These are phyloP conservation scores for Astreopora myriophthalma DNA, from an alignment of 64 coral and sea anemone genomes.

Conservation along the genomic window DNA sequence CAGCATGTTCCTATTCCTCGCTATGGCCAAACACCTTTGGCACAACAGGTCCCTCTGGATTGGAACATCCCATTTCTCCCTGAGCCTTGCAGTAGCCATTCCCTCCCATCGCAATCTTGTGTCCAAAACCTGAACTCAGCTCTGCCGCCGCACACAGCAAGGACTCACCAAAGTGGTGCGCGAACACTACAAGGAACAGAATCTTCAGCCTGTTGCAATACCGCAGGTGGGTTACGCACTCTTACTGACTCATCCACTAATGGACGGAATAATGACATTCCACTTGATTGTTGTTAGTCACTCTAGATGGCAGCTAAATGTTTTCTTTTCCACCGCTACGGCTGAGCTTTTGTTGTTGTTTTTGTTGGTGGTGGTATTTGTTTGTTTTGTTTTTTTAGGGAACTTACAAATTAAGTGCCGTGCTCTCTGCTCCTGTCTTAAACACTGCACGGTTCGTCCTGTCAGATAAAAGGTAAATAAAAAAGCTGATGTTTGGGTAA, in stretches of 20 bases:
- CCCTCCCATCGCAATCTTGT: neutral
- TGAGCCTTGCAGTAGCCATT: neutral
- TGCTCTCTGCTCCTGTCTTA: slow-evolving; percentile 24
- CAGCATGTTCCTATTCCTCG: neutral
- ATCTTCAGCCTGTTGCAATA: neutral
- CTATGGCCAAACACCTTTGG: neutral
- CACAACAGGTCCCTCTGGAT: neutral
- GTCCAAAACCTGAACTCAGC: slow-evolving; percentile 13
- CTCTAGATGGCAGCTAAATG: neutral
- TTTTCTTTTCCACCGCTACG: too few relatives aligned
- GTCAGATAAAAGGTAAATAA: neutral
- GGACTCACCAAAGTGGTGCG: neutral
- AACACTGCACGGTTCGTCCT: neutral
- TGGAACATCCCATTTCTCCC: slow-evolving; percentile 7
- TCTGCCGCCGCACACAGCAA: neutral
- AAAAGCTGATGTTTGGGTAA: neutral
- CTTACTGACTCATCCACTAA: neutral
- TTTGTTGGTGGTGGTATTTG: too few relatives aligned
- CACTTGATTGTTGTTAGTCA: neutral
- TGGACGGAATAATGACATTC: neutral
- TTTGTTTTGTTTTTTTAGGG: too few relatives aligned
- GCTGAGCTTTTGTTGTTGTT: too few relatives aligned
- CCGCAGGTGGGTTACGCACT: neutral
- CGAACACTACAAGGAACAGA: neutral
- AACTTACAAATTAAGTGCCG: slow-evolving; percentile 2